These are phyloP conservation scores for Semotilus atromaculatus DNA, from an alignment of 2,797 vertebrate species.

Conservation along the genomic window DNA sequence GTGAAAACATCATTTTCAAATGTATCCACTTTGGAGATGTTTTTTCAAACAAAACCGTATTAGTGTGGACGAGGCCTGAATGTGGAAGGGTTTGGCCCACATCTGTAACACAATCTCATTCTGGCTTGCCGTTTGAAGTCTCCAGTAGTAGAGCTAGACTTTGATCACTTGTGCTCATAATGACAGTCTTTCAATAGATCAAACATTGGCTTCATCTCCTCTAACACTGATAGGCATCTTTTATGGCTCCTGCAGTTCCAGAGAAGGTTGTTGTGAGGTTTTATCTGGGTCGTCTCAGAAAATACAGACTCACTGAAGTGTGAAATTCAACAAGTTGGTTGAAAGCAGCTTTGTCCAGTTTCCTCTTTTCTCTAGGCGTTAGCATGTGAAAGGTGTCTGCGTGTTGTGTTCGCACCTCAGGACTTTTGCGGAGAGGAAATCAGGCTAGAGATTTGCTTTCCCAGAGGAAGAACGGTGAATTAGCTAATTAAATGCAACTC, in stretches of 20 bases:
- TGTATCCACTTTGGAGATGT: too few species aligned
- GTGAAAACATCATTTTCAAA: too few species aligned
- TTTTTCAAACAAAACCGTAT: too few species aligned
- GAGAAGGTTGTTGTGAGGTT: slow-evolving; percentile 56
- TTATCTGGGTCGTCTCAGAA: background rate
- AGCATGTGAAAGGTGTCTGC: background rate
- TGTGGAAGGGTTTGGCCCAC: slow-evolving; percentile 58
- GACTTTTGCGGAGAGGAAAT: background rate
- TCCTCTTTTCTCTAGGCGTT: background rate
- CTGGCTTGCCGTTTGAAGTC: slow-evolving; percentile 83
- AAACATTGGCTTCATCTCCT: slow-evolving; percentile 69
- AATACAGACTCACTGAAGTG: slow-evolving; percentile 24
- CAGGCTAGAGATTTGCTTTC: background rate
- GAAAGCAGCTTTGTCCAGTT: slow-evolving; percentile 1
- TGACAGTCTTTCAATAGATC: slow-evolving; percentile 76
- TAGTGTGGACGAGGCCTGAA: too few species aligned
- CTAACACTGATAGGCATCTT: slow-evolving; percentile 67
- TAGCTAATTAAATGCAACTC: too few species aligned
- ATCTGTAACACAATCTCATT: slow-evolving; percentile 77
- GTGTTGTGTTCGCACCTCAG: background rate
- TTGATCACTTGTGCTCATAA: slow-evolving; percentile 78
- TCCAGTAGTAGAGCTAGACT: slow-evolving; percentile 75
- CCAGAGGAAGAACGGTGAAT: background rate
- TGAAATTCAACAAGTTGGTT: slow-evolving; percentile 52
- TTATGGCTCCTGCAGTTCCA: slow-evolving; percentile 58